Evolutionary conservation across 2,888 invertebrate species (phyloP).

Genomic region (Pogonocherus hispidulus): DNA sequence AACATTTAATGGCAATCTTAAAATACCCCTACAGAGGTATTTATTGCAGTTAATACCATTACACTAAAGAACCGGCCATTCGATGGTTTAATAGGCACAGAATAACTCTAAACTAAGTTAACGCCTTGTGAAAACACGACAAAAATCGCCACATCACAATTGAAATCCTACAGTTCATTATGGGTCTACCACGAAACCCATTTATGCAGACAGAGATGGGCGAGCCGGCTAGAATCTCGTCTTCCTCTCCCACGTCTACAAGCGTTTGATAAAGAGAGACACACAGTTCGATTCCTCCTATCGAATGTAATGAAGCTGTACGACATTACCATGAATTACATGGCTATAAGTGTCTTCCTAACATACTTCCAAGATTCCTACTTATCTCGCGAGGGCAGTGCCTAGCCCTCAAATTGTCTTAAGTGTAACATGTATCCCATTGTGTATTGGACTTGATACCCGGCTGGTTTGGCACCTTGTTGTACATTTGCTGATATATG

Average conservation of each 20-base stretch:
- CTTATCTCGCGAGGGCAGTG: conserved; percentile 44
- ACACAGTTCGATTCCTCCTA: conserved; percentile 47
- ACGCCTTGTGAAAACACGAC: conserved; percentile 27
- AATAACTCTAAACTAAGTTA: conserved; percentile 27
- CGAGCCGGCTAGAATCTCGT: background rate
- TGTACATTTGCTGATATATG: background rate
- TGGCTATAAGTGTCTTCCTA: conserved; percentile 64
- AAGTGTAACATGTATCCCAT: conserved; percentile 15
- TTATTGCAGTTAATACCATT: conserved; percentile 14
- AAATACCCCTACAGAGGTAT: too few species aligned
- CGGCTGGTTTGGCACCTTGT: conserved; percentile 2
- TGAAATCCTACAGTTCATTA: conserved; percentile 41
- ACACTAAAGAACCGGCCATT: conserved; percentile 27
- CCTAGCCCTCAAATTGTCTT: conserved; percentile 40
- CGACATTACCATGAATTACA: conserved; percentile 66
- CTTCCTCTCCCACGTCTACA: background rate
- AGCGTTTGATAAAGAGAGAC: conserved; percentile 32
- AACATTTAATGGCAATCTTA: too few species aligned
- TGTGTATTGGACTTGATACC: conserved; percentile 1
- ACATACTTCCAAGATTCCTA: conserved; percentile 62
- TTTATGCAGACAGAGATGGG: conserved; percentile 15
- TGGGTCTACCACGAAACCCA: conserved; percentile 32
- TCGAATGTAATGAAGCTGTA: conserved; percentile 64
- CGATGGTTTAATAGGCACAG: conserved; percentile 13
- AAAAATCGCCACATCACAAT: conserved; percentile 35